Base-by-base conservation (phyloP, 1,140 invertebrate species). In the Armadillidium nasatum region DNA sequence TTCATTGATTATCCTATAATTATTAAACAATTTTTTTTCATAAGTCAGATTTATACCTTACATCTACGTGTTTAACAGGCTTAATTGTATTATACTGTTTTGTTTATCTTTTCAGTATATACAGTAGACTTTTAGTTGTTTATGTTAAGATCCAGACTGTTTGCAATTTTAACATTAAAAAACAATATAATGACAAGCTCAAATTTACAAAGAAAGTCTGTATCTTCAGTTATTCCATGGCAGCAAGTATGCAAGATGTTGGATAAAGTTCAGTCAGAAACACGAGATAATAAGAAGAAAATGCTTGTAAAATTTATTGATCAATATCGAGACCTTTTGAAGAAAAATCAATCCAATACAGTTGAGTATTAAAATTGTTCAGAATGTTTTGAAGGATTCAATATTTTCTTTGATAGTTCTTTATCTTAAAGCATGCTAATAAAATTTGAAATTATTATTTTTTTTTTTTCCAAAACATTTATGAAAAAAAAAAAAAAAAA, bases 251-350 rank as follows among this genome's bases (percentile, higher is more conserved):
- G 87, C 73, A 77, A 84, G 11, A 22, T 85, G 4, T 85, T 87
- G 78, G 88, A 90, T 81, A 86, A 87, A 82, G 85, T 90, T n/a
- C 81, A 78, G 11, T 85, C 83, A 78, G 82, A 83, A 10, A 81
- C 83, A 73, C 84, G 82, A 72, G 77, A 85, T 76, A 87, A 84
- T 82, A 89, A 86, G 85, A 83, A 82, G 82, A 83, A 85, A 74
- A 83, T 87, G 50, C 79, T 91, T 10, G 81, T 85, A 72, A 85
- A 85, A 7, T 90, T 89, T 82, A 84, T 90, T 13, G 77, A 84
- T 0, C 72, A 85, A 66, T 90, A 87, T 85, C 83, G 87, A 80
- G 74, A 83, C 60, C 83, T 83, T 77, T 85, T 82, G 85, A 80
- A 76, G 81, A n/a, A 79, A 67, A 44, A 78, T 74, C 71, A 70